Percentiles rank a stretch among this genome's conserved stretches.
These are phyloP conservation scores for Drosophila pruinosa DNA, from an alignment of 1,140 invertebrate genomes.

Conservation along the genomic window DNA sequence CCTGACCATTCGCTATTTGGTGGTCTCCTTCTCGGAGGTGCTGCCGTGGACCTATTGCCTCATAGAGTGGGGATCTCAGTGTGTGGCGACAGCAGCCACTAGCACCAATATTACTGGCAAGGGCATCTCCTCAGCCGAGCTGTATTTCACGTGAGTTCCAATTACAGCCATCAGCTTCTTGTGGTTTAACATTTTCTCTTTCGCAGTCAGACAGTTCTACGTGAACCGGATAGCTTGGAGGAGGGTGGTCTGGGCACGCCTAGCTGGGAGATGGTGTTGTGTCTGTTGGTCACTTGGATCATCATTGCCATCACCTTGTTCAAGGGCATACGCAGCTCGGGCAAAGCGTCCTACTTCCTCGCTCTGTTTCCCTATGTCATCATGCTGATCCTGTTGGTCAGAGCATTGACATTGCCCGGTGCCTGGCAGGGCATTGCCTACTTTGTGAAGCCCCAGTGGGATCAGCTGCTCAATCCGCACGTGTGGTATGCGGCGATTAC, in stretches of 20 bases:
- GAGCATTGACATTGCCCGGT: conserved; percentile 89
- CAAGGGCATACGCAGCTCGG: conserved; percentile 86
- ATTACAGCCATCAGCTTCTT: no score
- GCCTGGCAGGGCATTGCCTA: conserved; percentile 90
- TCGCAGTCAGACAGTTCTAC: conserved; percentile 84
- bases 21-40: conserved; percentile 85
- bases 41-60: conserved; percentile 89
- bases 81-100: conserved; percentile 72
- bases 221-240: conserved; percentile 84
- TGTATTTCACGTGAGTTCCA: conserved; percentile 84
- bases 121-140: conserved; percentile 80
- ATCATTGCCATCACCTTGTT: conserved; percentile 87
- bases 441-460: conserved; percentile 89
- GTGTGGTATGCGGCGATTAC: conserved; percentile 94
- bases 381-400: conserved; percentile 86
- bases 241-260: conserved; percentile 86
- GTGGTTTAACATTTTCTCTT: not conserved
- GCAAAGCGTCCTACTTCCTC: conserved; percentile 88
- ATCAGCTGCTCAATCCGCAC: conserved; percentile 86
- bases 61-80: conserved; percentile 84
- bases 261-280: conserved; percentile 87
- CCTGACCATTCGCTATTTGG: conserved; percentile 87
- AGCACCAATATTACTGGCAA: conserved; percentile 9
- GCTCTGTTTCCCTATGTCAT: conserved; percentile 90
- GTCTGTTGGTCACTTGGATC: conserved; percentile 88